phyloP scores from a whole-genome alignment of 2,797 vertebrate genomes.

The Ceryle rudis region DNA sequence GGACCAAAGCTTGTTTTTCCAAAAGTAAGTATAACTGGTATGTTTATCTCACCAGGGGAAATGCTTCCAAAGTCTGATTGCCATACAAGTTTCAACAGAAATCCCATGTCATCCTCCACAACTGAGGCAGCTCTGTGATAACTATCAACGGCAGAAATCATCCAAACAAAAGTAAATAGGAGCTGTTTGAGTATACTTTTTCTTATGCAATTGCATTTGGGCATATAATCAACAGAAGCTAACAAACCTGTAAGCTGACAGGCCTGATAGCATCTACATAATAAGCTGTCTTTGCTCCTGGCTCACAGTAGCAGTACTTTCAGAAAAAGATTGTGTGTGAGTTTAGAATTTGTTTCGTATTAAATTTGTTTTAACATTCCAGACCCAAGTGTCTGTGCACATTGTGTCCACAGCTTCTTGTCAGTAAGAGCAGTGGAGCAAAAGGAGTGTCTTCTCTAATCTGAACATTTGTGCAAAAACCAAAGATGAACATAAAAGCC shows the following conservation, averaged over 20 bases:
- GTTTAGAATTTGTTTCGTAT: background rate
- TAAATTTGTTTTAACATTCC: background rate
- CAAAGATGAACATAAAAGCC: background rate
- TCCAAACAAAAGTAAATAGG: background rate
- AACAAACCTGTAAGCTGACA: background rate
- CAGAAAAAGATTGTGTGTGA: background rate
- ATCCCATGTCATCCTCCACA: background rate
- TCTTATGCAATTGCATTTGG: background rate
- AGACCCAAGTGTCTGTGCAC: background rate
- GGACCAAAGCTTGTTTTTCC: background rate
- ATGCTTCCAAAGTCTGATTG: background rate
- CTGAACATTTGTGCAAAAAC: background rate
- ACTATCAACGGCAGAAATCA: background rate
- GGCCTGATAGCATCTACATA: background rate
- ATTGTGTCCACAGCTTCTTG: background rate
- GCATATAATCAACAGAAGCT: background rate
- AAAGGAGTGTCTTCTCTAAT: background rate
- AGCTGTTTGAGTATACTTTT: background rate
- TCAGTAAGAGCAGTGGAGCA: background rate
- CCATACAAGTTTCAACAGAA: background rate
- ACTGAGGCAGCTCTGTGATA: background rate
- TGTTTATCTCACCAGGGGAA: background rate
- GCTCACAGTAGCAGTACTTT: background rate
- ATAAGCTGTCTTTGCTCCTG: background rate
- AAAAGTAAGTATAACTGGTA: background rate